phyloP scores from a whole-genome alignment of 2,888 invertebrate species.

The Mactromeris polynyma region DNA sequence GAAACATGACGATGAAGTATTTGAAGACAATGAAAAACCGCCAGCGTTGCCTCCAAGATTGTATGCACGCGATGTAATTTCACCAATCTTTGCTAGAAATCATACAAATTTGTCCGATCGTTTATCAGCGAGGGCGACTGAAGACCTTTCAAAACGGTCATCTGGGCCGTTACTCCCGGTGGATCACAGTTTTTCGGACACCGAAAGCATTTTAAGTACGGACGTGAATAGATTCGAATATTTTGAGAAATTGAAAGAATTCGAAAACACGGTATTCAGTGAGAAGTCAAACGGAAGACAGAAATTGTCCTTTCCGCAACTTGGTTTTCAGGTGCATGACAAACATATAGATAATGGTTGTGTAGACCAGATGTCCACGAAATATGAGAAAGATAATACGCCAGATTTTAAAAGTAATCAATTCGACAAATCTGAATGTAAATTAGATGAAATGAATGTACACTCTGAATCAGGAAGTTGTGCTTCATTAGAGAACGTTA shows the following conservation, averaged over 20 bases:
- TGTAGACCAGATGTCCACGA: neutral
- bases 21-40: neutral
- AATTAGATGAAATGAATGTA: neutral
- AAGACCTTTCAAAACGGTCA: neutral
- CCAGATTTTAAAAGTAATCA: neutral
- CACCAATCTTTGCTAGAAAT: neutral
- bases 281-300: neutral
- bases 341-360: neutral
- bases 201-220: slow-evolving; percentile 38
- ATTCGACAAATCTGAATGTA: neutral
- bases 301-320: neutral
- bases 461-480: neutral
- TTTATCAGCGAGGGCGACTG: neutral
- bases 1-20: neutral
- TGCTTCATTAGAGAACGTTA: slow-evolving; percentile 34
- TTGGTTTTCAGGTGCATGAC: neutral
- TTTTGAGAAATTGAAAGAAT: slow-evolving; percentile 47
- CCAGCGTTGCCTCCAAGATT: neutral
- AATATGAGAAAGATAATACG: neutral
- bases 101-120: neutral
- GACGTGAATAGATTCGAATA: slow-evolving; percentile 34
- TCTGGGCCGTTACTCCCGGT: neutral
- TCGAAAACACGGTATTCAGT: slow-evolving; percentile 28
- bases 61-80: neutral
- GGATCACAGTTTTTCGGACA: slow-evolving; percentile 10